Evolutionary conservation across 2,888 invertebrate species (phyloP).

Genomic region (Ophion slaviceki): DNA sequence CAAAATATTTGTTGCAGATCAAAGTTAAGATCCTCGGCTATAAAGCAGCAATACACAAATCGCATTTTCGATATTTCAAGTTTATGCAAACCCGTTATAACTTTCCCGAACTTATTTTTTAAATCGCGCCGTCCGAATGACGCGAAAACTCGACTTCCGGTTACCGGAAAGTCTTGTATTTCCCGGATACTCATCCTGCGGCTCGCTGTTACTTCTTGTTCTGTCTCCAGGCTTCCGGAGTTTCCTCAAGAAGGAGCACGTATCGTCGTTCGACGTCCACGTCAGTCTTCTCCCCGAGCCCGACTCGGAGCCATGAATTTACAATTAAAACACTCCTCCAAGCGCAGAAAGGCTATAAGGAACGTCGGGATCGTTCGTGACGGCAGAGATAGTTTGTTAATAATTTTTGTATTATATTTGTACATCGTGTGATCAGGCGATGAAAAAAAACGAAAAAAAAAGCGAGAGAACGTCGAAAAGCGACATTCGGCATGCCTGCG

Average conservation of each 20-base stretch:
- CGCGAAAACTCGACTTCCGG: no score
- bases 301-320: slow-evolving; percentile 13
- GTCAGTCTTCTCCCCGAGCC: slow-evolving; percentile 53
- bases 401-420: slow-evolving; percentile 44
- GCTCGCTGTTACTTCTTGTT: no score
- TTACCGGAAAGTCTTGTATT: no score
- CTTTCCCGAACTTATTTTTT: no score
- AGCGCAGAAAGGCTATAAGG: neutral
- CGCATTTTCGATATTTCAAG: no score
- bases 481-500: slow-evolving; percentile 30
- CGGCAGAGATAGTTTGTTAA: slow-evolving; percentile 48
- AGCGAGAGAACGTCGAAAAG: slow-evolving; percentile 11
- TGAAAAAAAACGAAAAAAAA: slow-evolving; percentile 14
- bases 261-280: slow-evolving; percentile 73
- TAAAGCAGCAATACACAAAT: no score
- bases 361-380: neutral
- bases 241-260: slow-evolving; percentile 79
- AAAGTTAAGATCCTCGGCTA: neutral
- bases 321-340: neutral
- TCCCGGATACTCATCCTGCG: no score
- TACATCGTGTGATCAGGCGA: slow-evolving; percentile 36
- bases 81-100: no score
- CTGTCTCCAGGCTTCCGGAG: slow-evolving; percentile 75
- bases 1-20: no score
- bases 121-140: no score